Evolutionary conservation across 2,113 vertebrate species (phyloP), one percentile per base, ranked within the genome.

Genomic region (Vicugna pacos): DNA sequence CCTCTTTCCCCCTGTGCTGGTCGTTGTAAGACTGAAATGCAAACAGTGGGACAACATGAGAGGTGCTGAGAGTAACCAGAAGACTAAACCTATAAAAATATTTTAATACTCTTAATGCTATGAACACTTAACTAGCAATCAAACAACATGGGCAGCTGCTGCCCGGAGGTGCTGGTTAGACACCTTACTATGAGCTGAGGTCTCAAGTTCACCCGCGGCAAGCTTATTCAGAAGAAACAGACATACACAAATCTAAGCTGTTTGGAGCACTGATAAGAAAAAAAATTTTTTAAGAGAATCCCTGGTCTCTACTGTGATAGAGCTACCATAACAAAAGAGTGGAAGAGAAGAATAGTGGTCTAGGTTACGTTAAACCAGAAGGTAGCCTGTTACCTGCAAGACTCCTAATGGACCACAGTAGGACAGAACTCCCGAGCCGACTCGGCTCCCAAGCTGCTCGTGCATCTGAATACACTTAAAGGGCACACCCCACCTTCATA

Each of bases 1-100:
- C 97, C 99, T 99, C 96, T 99, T 99, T 94, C 98, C 98, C 35
- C 28, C 86, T 11, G 94, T 46, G 76, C 97, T 95, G 67, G 96
- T 64, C 26, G 96, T 93, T 76, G 97, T 96, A 77, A 98, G 98
- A 97, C 98, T 99, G 98, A 67, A 96, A 96, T 3, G 11, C 0
- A 90, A 87, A 96, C n/a, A 58, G 67, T 10, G n/a, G 89, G 42
- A 38, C 54, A 77, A 89, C 16, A 75, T 0, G 93, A 95, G 84
- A 73, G 70, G 73, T 42, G 64, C 77, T 64, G 52, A 89, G 75
- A 91, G 50, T 62, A 67, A 35, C 52, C 84, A 42, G 19, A 94
- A 92, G 73, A 67, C 15, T 6, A 60, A 60, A 58, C 28, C 75
- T 82, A 24, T 52, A 69, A 87, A 88, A 60, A 79, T 20, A 85